Conservation (phyloP, 2,888 invertebrate species). For the Melipona beecheii region DNA sequence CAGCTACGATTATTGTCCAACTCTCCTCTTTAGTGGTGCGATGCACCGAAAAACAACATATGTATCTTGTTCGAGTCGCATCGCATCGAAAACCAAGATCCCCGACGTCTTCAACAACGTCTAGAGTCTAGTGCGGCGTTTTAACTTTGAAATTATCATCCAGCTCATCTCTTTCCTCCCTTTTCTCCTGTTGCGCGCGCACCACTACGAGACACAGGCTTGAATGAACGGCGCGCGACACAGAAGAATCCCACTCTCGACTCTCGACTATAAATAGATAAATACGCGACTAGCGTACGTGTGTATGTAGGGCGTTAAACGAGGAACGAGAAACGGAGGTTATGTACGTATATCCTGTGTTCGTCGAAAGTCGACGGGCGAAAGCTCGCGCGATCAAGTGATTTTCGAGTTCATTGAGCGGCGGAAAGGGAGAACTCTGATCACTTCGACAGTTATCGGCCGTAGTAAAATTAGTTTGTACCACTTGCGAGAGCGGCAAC, state of each 20-base stretch:
- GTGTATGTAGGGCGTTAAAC: slow-evolving; percentile 3
- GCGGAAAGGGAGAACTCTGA: slow-evolving; percentile 3
- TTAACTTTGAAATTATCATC: slow-evolving; percentile 64
- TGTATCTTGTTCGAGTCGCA: slow-evolving; percentile 34
- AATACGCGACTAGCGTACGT: slow-evolving; percentile 37
- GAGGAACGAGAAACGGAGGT: slow-evolving; percentile 32
- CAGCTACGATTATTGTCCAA: slow-evolving; percentile 27
- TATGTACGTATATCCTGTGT: slow-evolving; percentile 27
- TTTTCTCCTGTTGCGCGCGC: background rate
- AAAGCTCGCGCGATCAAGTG: slow-evolving; percentile 49
- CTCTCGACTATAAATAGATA: slow-evolving; percentile 65
- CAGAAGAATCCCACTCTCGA: slow-evolving; percentile 51
- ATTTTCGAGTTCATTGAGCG: slow-evolving; percentile 50
- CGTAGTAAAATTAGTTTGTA: slow-evolving; percentile 43
- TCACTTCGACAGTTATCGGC: slow-evolving; percentile 24
- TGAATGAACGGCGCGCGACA: slow-evolving; percentile 63
- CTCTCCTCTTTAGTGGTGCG: slow-evolving; percentile 10
- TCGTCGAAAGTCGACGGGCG: slow-evolving; percentile 39
- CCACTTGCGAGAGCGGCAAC: background rate
- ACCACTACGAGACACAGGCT: background rate
- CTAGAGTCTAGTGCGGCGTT: slow-evolving; percentile 53
- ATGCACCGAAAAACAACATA: slow-evolving; percentile 11
- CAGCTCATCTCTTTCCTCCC: slow-evolving; percentile 13
- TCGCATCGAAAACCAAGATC: no score
- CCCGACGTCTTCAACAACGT: slow-evolving; percentile 42